Evolutionary conservation across 2,797 vertebrate genomes (phyloP), one percentile per base, ranked within the genome.

Genomic region (Pseudochromis fuscus): DNA sequence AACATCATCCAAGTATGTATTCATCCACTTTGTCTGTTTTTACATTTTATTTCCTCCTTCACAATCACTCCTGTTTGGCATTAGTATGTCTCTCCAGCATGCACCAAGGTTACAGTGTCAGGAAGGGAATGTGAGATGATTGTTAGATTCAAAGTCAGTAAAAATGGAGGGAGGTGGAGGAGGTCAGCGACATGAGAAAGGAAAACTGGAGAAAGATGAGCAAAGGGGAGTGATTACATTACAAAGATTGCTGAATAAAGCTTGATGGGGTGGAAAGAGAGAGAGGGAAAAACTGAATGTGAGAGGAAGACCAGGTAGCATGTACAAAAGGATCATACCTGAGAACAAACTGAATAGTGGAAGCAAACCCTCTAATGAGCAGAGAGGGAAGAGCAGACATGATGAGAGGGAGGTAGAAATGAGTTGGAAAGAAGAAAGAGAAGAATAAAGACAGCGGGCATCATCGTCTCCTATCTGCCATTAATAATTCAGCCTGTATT

Each of bases 401-500:
- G 24, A 59, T 21, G 27, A 40, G 18, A 38, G 9, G 51, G 25
- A 9, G 12, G 4, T 4, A 25, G 35, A 55, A 60, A 23, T 4
- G 8, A 53, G 6, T 9, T 11, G 11, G n/a, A 62, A 28, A 57
- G 71, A 59, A 40, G 52, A 48, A 31, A 15, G 25, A 72, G 16
- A 53, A 51, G 21, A 66, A 50, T 18, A 45, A 24, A 57, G 15
- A 64, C 44, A 28, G 55, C 55, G 46, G 45, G 28, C 24, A 2
- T 46, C 58, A 53, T 46, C 0, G 2, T 64, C 63, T 60, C 60
- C 59, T 19, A 7, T 78, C 62, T 35, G 2, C 13, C 48, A 64
- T 88, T 62, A 80, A 88, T 87, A 74, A 85, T 89, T 85, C 53
- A 87, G 60, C 52, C 21, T 28, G 11, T 52, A 87, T 83, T 0